Evolutionary conservation across 2,888 invertebrate species (phyloP).

Genomic region (Unio delphinus): DNA sequence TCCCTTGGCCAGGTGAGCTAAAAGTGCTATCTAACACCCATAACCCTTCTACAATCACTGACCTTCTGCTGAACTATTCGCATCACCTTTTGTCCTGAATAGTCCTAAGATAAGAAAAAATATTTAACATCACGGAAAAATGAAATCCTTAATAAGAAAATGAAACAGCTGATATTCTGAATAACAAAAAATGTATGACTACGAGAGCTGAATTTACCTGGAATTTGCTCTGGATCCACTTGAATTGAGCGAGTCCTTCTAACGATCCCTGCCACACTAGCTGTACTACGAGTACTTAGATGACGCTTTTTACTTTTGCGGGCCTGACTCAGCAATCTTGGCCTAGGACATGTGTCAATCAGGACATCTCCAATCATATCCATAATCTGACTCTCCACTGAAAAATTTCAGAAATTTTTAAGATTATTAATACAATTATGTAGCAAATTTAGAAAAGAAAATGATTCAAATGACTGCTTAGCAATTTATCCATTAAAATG

Average conservation of each 20-base stretch:
- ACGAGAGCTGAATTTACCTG: constrained; percentile 58
- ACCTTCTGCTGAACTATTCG: too few species aligned
- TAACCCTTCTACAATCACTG: too few species aligned
- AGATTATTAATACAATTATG: not conserved
- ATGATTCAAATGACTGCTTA: not conserved
- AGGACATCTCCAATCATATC: constrained; percentile 50
- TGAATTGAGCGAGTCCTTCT: constrained; percentile 94
- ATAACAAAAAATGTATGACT: not conserved
- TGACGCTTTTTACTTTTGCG: constrained; percentile 30
- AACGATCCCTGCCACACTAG: constrained; percentile 87
- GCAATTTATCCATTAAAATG: constrained; percentile 1
- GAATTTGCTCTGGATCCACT: constrained; percentile 76
- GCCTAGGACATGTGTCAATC: constrained; percentile 39
- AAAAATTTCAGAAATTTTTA: not conserved
- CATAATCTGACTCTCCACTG: constrained; percentile 30
- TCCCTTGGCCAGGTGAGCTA: too few species aligned
- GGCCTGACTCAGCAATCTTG: constrained; percentile 45
- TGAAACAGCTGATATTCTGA: too few species aligned
- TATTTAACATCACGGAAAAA: too few species aligned
- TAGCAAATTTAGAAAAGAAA: not conserved
- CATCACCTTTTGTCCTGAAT: too few species aligned
- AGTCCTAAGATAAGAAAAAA: too few species aligned
- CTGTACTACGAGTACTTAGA: constrained; percentile 15
- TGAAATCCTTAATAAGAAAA: too few species aligned
- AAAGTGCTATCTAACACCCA: too few species aligned